Base-by-base conservation (phyloP, 2,888 invertebrate genomes). In the Penaeus monodon region DNA sequence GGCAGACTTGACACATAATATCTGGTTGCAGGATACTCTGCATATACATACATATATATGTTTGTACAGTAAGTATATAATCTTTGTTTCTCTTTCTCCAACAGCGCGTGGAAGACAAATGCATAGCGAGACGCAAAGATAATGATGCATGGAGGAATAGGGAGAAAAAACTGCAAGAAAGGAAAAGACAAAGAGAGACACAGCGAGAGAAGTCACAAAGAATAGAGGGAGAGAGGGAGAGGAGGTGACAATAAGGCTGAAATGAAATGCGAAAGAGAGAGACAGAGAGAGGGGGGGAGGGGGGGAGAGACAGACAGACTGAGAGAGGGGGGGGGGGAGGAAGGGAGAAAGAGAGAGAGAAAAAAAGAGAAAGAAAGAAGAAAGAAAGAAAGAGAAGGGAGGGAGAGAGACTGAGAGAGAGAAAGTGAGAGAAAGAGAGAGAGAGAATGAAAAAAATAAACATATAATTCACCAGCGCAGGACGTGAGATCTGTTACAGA, bases 261-360 rank as follows among this genome's bases (percentile, higher is more conserved):
- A 38, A 6, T 38, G 33, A 38, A 38, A 38, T 38, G 76, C 44
- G 76, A 76, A 57, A 76, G 76, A 76, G 76, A 76, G 49, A 76
- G 76, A 76, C 49, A 76, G 76, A 76, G 76, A 76, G 76, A 76
- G 49, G 49, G 76, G 49, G 49, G 49, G 49, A 76, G 76, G 24
- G 76, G 49, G 76, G 49, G 76, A 76, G 76, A 76, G 49, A 74
- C 33, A 76, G 76, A 76, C 49, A 76, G 76, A 76, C 49, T 49
- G 76, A 76, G 76, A 76, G 76, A 76, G 76, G 49, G 76, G 20
- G 33, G 6, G 33, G 6, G 33, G 33, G 1, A 33, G 33, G 33
- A 2, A 33, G 33, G 3, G 33, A 33, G 33, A 33, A 6, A 38
- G 33, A 38, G 33, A 38, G 4, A 38, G 33, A 2, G 33, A 38